These are phyloP conservation scores for Lasiurus borealis DNA, from an alignment of 2,113 vertebrate genomes.

Conservation along the genomic window DNA sequence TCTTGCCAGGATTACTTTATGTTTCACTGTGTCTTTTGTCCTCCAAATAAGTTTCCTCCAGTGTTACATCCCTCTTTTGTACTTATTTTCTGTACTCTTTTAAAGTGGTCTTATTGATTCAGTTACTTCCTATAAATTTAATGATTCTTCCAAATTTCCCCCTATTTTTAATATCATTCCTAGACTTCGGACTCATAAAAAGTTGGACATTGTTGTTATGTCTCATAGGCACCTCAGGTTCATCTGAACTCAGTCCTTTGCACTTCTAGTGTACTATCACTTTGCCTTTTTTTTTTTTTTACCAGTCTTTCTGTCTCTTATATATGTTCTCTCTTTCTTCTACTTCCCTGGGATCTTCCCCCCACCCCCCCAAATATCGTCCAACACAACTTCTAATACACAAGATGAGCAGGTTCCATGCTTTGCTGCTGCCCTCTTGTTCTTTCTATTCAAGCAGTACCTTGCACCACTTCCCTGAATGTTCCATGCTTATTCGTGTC, in stretches of 20 bases:
- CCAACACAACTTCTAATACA: neutral
- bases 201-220: neutral
- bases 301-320: neutral
- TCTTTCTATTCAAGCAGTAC: neutral
- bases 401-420: neutral
- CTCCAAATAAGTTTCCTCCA: neutral
- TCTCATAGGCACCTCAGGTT: neutral
- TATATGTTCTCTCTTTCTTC: neutral
- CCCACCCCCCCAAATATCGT: fast-evolving
- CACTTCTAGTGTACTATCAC: neutral
- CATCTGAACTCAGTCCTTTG: neutral
- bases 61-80: neutral
- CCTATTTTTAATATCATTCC: neutral
- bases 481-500: neutral
- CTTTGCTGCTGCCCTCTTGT: neutral
- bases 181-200: neutral
- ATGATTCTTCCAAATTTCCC: neutral
- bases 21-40: neutral
- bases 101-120: neutral
- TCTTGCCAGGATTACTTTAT: neutral
- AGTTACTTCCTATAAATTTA: neutral
- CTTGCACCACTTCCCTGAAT: neutral
- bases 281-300: neutral
- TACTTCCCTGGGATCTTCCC: neutral
- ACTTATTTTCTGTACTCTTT: neutral